phyloP scores from a whole-genome alignment of 1,140 invertebrate species.

The Cherax quadricarinatus region DNA sequence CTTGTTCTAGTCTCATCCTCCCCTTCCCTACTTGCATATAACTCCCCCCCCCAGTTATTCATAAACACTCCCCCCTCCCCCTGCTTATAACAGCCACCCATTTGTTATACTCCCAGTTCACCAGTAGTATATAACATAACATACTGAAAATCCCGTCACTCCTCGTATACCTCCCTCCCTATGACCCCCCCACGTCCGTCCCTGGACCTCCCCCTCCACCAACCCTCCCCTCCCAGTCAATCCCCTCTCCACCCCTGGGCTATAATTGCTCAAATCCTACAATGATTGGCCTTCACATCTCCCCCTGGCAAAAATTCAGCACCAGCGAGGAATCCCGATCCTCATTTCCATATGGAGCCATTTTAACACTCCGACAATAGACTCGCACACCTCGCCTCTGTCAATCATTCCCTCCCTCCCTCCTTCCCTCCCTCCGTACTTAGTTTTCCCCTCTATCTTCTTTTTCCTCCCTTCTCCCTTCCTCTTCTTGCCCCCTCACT shows the following conservation, averaged over 20 bases:
- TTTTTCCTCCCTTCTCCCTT: no score
- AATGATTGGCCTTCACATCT: constrained; percentile 33
- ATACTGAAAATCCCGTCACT: no score
- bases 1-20: no score
- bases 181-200: not conserved
- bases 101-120: no score
- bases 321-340: not conserved
- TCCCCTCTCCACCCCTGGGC: not conserved
- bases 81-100: no score
- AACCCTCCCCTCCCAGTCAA: not conserved
- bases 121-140: no score
- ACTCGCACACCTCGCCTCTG: constrained; percentile 35
- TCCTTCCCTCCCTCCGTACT: not conserved
- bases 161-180: not conserved
- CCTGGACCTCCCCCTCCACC: no score
- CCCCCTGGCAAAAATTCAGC: not conserved
- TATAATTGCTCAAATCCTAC: constrained; percentile 55
- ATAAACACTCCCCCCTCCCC: no score
- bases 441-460: no score
- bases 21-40: no score
- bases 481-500: no score
- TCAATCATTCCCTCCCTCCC: constrained; percentile 26
- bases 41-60: no score
- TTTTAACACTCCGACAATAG: constrained; percentile 38
- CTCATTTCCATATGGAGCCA: constrained; percentile 44